Evolutionary conservation across 2,888 invertebrate genomes (phyloP).

Genomic region (Amblyteles armatorius): DNA sequence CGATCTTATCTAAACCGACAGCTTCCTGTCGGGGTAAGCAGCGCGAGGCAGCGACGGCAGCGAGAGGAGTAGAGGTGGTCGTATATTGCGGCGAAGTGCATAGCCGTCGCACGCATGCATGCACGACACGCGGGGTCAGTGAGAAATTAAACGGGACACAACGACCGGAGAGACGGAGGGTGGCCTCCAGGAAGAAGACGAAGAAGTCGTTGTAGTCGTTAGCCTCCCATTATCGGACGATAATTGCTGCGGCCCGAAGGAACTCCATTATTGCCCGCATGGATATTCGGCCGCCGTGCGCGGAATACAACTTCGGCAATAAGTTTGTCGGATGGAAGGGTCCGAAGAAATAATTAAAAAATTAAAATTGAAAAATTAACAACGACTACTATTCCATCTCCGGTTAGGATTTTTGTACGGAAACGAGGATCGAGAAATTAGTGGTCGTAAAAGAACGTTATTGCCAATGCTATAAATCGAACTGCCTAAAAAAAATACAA

Average conservation of each 20-base stretch:
- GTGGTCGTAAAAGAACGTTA: too few species aligned
- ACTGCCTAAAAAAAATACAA: too few species aligned
- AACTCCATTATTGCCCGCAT: conserved; percentile 14
- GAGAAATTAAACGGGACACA: conserved; percentile 72
- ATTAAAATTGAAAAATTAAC: too few species aligned
- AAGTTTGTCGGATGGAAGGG: neutral
- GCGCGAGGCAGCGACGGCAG: conserved; percentile 63
- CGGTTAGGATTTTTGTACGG: too few species aligned
- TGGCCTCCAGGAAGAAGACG: conserved; percentile 60
- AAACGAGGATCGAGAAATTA: too few species aligned
- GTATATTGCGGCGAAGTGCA: conserved; percentile 47
- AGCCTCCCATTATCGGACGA: conserved; percentile 55
- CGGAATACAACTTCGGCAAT: neutral
- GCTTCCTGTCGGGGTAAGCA: conserved; percentile 78
- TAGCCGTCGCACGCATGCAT: conserved; percentile 72
- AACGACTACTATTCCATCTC: too few species aligned
- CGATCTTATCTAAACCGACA: conserved; percentile 83
- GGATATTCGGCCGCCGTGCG: neutral
- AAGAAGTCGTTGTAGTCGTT: conserved; percentile 55
- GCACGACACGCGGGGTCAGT: conserved; percentile 65
- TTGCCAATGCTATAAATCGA: too few species aligned
- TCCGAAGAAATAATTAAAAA: too few species aligned
- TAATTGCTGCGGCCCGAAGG: conserved; percentile 38
- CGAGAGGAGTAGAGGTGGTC: conserved; percentile 8
- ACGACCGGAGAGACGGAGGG: conserved; percentile 60